phyloP scores from a whole-genome alignment of 2,888 invertebrate genomes.

The Andrena chrysosceles region DNA sequence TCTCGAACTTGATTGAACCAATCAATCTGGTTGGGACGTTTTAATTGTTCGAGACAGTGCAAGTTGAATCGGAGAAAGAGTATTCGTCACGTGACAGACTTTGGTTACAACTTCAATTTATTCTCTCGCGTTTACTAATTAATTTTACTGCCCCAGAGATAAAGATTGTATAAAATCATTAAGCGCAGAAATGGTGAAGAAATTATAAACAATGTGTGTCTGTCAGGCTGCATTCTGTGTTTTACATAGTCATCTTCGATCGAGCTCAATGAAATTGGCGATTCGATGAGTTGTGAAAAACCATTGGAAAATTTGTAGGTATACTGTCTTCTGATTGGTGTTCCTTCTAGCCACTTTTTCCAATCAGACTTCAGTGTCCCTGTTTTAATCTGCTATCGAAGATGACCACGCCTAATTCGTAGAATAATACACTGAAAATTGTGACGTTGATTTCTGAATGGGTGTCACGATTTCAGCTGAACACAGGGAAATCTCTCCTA shows the following conservation, averaged over 20 bases:
- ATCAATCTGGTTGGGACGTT: neutral
- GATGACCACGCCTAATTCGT: conserved; percentile 45
- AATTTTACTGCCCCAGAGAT: neutral
- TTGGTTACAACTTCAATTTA: neutral
- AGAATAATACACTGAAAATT: conserved; percentile 29
- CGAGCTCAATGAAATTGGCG: conserved; percentile 12
- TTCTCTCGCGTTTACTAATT: conserved; percentile 15
- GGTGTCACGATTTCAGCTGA: neutral
- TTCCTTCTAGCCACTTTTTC: conserved; percentile 91
- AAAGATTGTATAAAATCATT: conserved; percentile 21
- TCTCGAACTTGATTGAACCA: neutral
- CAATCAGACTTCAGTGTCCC: conserved; percentile 86
- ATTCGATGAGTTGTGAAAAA: neutral
- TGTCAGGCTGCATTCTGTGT: conserved; percentile 35
- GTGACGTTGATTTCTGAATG: conserved; percentile 22
- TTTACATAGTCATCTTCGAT: conserved; percentile 35
- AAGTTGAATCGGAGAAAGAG: neutral
- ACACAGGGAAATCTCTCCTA: conserved; percentile 31
- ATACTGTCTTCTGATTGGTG: conserved; percentile 88
- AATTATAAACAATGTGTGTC: neutral
- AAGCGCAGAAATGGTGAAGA: neutral
- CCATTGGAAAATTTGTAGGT: conserved; percentile 13
- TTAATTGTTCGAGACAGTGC: neutral
- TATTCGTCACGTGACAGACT: neutral
- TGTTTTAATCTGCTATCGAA: conserved; percentile 28